Conservation (phyloP, 2,113 vertebrate genomes). For the Sebastes fasciatus region DNA sequence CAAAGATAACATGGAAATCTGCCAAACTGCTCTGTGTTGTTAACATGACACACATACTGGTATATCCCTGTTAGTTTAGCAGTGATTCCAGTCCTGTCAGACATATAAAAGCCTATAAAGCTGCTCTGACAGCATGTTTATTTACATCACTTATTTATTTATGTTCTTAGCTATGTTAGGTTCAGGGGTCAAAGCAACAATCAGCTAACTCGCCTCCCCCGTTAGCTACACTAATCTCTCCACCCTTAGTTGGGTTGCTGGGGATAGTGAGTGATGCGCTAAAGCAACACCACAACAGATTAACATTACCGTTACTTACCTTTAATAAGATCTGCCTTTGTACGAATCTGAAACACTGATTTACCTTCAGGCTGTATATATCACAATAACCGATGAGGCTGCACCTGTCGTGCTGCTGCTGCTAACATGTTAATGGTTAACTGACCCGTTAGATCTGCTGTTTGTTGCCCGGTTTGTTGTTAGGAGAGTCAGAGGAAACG, state of each 20-base stretch:
- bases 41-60: not conserved
- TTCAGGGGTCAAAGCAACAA: not conserved
- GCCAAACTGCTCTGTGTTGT: conserved; percentile 2
- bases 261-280: not conserved
- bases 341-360: not conserved
- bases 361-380: not conserved
- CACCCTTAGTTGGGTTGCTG: too few relatives aligned
- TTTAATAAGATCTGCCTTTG: not conserved
- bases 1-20: not conserved
- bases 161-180: not conserved
- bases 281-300: not conserved
- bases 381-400: too few relatives aligned
- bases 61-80: not conserved
- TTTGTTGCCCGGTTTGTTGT: not conserved
- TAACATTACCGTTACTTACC: not conserved
- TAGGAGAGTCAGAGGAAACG: conserved; percentile 2
- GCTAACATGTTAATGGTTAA: not conserved
- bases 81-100: conserved; percentile 8
- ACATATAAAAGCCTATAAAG: not conserved
- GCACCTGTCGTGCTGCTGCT: not conserved
- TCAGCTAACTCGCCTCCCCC: conserved; percentile 5
- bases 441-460: too few relatives aligned
- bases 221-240: conserved; percentile 39
- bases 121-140: not conserved
- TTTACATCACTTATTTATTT: too few relatives aligned